Evolutionary conservation across 2,113 vertebrate genomes (phyloP), one percentile per base, ranked within the genome.

Genomic region (Gorsachius goisagi): DNA sequence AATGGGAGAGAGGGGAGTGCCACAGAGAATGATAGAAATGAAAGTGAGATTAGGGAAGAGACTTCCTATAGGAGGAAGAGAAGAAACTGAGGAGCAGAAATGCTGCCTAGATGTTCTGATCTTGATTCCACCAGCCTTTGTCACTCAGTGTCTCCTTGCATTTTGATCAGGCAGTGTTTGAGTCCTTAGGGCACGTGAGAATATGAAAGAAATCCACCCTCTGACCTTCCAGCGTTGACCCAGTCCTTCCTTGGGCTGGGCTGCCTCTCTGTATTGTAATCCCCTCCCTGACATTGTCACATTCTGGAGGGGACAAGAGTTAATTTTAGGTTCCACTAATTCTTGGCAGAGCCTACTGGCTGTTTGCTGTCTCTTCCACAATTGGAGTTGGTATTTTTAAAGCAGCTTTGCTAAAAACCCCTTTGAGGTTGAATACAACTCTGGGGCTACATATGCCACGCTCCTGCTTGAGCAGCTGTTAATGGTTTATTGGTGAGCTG

Each of bases 361-460:
- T 96, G 80, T 95, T 95, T 93, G 85, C 93, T 93, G 93, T 96
- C 93, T 94, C 93, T 90, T 96, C 97, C 80, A 94, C 94, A 94
- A 66, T 87, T 96, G 92, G 88, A 89, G 69, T 62, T 88, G 88
- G 18, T 96, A 95, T 96, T 96, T 96, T 97, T 96, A 93, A 89
- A 92, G 44, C 60, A 75, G 92, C 93, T 96, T 92, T 96, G 56
- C 92, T 96, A 90, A 91, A 92, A 87, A 32, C 44, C 68, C 12
- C 69, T 92, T 87, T 89, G 89, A 82, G 90, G 69, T 64, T 78
- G 64, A 84, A 9, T 69, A 60, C 83, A 75, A 39, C 72, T 92
- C 76, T 4, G 6, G 45, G 44, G 78, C 81, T 64, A 37, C 66
- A 45, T 91, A 62, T 56, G 58, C 69, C 15, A 11, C 2, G 18